Evolutionary conservation across 2,797 vertebrate genomes (phyloP).

Genomic region (Emydoidea blandingii): DNA sequence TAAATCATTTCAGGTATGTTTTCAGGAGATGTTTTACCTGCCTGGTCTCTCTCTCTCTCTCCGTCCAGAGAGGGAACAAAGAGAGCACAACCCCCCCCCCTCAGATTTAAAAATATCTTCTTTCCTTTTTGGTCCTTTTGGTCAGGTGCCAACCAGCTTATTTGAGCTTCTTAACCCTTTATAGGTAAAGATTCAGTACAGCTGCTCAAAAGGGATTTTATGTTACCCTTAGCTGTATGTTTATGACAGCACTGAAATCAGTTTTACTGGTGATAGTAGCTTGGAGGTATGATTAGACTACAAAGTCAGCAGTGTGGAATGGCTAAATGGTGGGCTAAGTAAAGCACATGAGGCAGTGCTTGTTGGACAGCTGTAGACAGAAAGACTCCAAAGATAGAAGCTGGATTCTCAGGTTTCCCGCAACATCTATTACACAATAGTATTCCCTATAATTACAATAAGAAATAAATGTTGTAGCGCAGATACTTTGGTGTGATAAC

Average conservation of each 20-base stretch:
- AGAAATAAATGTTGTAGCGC: neutral
- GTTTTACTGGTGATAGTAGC: neutral
- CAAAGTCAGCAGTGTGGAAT: rapidly evolving
- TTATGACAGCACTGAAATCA: neutral
- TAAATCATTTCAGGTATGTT: no score
- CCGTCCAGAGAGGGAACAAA: no score
- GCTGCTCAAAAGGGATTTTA: no score
- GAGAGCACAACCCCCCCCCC: no score
- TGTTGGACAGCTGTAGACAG: neutral
- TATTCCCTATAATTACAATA: neutral
- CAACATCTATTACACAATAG: neutral
- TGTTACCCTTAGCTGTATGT: no score
- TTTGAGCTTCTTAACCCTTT: no score
- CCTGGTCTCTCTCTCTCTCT: no score
- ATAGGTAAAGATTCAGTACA: no score
- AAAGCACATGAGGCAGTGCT: neutral
- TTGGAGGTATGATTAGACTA: neutral
- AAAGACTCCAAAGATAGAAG: neutral
- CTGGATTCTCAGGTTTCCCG: rapidly evolving
- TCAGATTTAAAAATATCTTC: no score
- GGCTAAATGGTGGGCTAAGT: neutral
- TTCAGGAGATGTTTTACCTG: no score
- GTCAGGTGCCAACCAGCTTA: no score
- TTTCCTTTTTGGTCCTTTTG: no score
- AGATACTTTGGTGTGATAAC: neutral